phyloP scores from a whole-genome alignment of 2,797 vertebrate genomes.

The Gila robusta region DNA sequence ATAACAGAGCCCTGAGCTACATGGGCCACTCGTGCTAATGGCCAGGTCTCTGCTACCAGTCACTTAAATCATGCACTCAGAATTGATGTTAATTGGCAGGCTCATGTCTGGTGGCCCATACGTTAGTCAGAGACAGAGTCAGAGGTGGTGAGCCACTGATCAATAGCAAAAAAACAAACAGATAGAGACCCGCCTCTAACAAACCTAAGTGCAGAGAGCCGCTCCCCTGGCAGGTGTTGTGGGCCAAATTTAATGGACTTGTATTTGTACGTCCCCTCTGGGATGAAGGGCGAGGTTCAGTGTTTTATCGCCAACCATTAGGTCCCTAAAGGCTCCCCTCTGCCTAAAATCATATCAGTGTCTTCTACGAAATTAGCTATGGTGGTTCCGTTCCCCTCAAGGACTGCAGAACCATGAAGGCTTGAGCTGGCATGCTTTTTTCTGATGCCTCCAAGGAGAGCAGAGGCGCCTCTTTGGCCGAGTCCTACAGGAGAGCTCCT shows the following conservation, averaged over 20 bases:
- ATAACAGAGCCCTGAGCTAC: conserved; percentile 50
- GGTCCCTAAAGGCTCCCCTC: conserved; percentile 59
- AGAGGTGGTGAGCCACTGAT: conserved; percentile 41
- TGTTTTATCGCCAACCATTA: conserved; percentile 63
- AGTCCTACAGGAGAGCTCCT: conserved; percentile 7
- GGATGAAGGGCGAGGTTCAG: conserved; percentile 59
- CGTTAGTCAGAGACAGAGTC: conserved; percentile 13
- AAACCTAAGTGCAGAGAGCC: conserved; percentile 53
- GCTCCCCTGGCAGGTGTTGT: conserved; percentile 69
- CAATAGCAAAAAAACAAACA: conserved; percentile 48
- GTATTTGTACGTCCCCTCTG: conserved; percentile 61
- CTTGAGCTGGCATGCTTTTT: conserved; percentile 50
- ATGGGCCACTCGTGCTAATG: conserved; percentile 67
- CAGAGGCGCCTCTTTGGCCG: conserved; percentile 23
- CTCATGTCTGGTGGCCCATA: conserved; percentile 5
- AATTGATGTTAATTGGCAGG: conserved; percentile 77
- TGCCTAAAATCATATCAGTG: conserved; percentile 64
- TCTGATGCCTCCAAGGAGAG: conserved; percentile 17
- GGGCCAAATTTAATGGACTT: conserved; percentile 73
- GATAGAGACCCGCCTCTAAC: conserved; percentile 65
- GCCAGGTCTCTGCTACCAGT: conserved; percentile 62
- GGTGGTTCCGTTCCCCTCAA: conserved; percentile 40
- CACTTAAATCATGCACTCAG: conserved; percentile 71
- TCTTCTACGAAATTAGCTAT: conserved; percentile 59
- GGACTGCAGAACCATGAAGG: conserved; percentile 29